These are phyloP conservation scores for Alosa alosa DNA, from an alignment of 2,113 vertebrate genomes.

Conservation along the genomic window DNA sequence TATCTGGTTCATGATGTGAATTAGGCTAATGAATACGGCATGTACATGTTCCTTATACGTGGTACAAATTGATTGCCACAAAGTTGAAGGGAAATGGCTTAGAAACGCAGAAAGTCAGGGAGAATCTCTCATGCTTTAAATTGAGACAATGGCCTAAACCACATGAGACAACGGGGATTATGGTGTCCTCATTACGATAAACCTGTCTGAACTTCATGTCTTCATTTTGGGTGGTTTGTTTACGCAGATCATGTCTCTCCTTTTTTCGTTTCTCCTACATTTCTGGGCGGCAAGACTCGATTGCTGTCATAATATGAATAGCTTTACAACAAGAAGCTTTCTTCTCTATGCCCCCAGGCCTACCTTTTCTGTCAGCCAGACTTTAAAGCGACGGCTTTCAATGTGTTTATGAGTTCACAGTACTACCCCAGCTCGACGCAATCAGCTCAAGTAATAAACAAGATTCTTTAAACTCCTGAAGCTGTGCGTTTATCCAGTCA, in stretches of 20 bases:
- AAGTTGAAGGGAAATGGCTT: neutral
- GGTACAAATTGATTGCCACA: neutral
- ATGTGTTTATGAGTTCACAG: constrained; percentile 25
- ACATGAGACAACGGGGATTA: neutral
- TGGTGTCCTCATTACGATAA: neutral
- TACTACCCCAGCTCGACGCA: constrained; percentile 23
- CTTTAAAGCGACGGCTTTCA: constrained; percentile 21
- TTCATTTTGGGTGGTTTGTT: neutral
- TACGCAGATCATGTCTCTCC: neutral
- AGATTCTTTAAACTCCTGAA: constrained; percentile 5
- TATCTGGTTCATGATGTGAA: neutral
- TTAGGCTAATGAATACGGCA: neutral
- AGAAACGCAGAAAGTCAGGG: neutral
- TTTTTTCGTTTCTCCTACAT: neutral
- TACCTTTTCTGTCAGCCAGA: constrained; percentile 22
- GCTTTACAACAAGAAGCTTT: neutral
- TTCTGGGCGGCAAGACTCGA: neutral
- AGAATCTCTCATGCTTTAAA: neutral
- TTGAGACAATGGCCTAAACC: neutral
- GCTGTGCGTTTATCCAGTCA: constrained; percentile 11
- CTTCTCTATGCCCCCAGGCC: neutral
- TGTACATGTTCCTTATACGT: neutral
- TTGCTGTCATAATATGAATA: constrained; percentile 24
- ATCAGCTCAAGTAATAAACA: constrained; percentile 28
- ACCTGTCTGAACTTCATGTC: neutral